Conservation (phyloP, 1,140 invertebrate species). For the Cotesia vestalis region DNA sequence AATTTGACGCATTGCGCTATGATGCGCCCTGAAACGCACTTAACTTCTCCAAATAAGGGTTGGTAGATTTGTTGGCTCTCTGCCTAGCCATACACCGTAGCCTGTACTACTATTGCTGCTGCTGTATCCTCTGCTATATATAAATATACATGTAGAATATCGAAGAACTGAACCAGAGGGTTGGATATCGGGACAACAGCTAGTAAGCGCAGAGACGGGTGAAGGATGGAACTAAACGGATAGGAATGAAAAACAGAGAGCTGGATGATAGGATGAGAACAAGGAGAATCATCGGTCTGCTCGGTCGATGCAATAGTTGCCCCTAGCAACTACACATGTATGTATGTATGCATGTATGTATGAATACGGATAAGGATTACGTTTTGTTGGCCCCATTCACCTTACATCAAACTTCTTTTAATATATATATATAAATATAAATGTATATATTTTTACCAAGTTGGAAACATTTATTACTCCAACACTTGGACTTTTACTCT, state of each 20-base stretch:
- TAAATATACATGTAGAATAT: no score
- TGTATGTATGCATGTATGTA: background rate
- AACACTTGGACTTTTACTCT: slow-evolving; percentile 14
- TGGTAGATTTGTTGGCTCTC: slow-evolving; percentile 21
- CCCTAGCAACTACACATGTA: slow-evolving; percentile 30
- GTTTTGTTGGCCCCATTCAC: slow-evolving; percentile 36
- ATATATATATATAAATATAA: background rate
- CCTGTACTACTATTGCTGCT: no score
- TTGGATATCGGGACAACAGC: background rate
- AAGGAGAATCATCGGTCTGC: slow-evolving; percentile 1
- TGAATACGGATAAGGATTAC: background rate
- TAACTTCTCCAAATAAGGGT: background rate
- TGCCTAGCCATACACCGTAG: slow-evolving; percentile 10
- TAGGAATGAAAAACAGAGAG: no score
- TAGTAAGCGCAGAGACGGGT: background rate
- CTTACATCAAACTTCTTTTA: slow-evolving; percentile 16
- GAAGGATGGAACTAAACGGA: no score
- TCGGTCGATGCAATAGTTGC: slow-evolving; percentile 39
- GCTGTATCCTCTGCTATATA: no score
- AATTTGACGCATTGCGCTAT: slow-evolving; percentile 38
- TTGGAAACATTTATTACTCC: background rate
- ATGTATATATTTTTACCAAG: background rate
- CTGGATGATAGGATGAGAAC: slow-evolving; percentile 15
- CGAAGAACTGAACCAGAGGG: background rate
- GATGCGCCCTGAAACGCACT: slow-evolving; percentile 30